Base-by-base conservation (phyloP, 2,113 vertebrate genomes). In the Mustelus asterias region DNA sequence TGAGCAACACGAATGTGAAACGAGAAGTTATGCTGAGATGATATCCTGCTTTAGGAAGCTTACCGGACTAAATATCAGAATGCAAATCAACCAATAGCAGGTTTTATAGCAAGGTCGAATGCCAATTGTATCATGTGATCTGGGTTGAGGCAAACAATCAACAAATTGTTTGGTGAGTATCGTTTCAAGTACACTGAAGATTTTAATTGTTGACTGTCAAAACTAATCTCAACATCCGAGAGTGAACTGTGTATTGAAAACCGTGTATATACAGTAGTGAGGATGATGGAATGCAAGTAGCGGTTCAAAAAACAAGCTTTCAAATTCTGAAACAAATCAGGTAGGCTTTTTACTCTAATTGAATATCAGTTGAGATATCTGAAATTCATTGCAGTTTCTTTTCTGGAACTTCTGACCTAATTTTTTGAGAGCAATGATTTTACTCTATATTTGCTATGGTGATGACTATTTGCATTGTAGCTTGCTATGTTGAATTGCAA, bases 141-240 rank as follows among this genome's bases (percentile, higher is more conserved):
- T 96, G 85, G 95, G 96, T 97, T 97, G 96, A 97, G 96, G 95
- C 96, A 78, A 96, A 97, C 97, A 98, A 97, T 97, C 97, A 97
- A 97, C 96, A 96, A 97, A 97, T 98, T 98, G 97, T 97, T 97
- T 96, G 96, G 96, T 96, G 96, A 96, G 67, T 83, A 83, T 96
- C 96, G 72, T 95, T 96, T 97, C 96, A 96, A 48, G 95, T 97
- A 96, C 29, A 16, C 96, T 96, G 26, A 92, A 96, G 96, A 97
- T 97, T 97, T 96, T 96, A 96, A 96, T 97, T 96, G 96, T 96
- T 69, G 26, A 95, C 5, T 83, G 96, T 97, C 96, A 96, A 96
- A 97, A 97, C 95, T 96, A 96, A 97, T 97, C 97, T 88, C 70
- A 22, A 76, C 54, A 86, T 54, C 26, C 5, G 65, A 10, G 13